Percentiles rank a stretch among this genome's conserved stretches.
Evolutionary conservation across 1,140 invertebrate genomes (phyloP).

Genomic region (Calosoma granatense): DNA sequence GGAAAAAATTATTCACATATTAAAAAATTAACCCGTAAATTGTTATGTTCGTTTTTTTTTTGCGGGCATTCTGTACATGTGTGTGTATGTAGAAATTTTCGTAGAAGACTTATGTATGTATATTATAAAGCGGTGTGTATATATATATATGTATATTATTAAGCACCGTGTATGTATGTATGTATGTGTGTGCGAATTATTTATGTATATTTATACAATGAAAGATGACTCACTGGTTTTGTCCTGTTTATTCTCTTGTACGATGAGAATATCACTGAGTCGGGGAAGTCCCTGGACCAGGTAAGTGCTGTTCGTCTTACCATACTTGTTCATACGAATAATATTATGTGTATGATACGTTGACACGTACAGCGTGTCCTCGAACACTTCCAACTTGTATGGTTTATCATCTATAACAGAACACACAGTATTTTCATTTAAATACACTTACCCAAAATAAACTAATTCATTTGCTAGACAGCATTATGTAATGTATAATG

Average conservation of each 20-base stretch:
- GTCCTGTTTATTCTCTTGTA: constrained; percentile 55
- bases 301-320: constrained; percentile 41
- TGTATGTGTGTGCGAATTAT: neutral
- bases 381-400: constrained; percentile 63
- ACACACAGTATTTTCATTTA: no score
- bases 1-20: no score
- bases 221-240: constrained; percentile 35
- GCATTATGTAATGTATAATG: no score
- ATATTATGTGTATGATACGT: constrained; percentile 52
- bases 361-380: constrained; percentile 57
- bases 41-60: no score
- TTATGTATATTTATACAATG: neutral
- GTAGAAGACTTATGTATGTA: no score
- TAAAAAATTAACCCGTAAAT: no score
- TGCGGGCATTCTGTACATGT: no score
- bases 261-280: constrained; percentile 52
- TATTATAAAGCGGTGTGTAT: no score
- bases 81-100: no score
- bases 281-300: constrained; percentile 44
- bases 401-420: constrained; percentile 41
- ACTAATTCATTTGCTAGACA: no score
- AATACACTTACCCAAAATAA: no score
- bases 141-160: no score
- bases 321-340: constrained; percentile 62
- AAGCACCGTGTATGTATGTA: neutral